Base-by-base conservation (phyloP, 1,140 invertebrate species). In the Procambarus virginalis region DNA sequence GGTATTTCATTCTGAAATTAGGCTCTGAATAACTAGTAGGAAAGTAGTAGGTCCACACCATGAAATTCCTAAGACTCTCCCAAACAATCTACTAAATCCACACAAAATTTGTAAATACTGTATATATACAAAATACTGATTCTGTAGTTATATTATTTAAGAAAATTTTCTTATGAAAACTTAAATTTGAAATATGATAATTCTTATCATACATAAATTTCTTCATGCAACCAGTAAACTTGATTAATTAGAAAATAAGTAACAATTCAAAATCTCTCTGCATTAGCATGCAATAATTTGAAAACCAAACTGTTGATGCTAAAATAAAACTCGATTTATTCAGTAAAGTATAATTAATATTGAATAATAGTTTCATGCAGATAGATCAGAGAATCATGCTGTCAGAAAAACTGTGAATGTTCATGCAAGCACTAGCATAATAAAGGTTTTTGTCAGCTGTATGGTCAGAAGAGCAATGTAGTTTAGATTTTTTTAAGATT, bases 1-100 rank as follows among this genome's bases (percentile, higher is more conserved):
- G 51, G 34, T 81, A 14, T 60, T 45, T 60, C 9, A 68, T 2
- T 48, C 58, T 82, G 79, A 82, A 82, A 6, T 82, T 45, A 82
- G 8, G 8, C 0, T 45, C 14, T 81, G 58, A 48, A 48, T 48
- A 68, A 46, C 46, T 45, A 68, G 2, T 22, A 60, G n/a, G 2
- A 64, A 64, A 73, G 68, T 73, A 34, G 14, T 22, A 34, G n/a
- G 22, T 22, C 68, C 68, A 73, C 22, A 73, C 68, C 68, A 8
- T 73, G 68, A 73, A 73, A 73, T 8, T 34, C 68, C 8, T 34
- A 73, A 73, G n/a, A 73, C 34, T 68, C 68, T 2, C 68, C 5
- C 22, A 73, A 22, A 73, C 68, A 6, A 73, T 73, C 17, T 8
- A 73, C n/a, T 9, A 34, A 34, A 73, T 8, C 68, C n/a, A 73